Conservation (phyloP, 2,113 vertebrate species). For the Oceanites oceanicus region DNA sequence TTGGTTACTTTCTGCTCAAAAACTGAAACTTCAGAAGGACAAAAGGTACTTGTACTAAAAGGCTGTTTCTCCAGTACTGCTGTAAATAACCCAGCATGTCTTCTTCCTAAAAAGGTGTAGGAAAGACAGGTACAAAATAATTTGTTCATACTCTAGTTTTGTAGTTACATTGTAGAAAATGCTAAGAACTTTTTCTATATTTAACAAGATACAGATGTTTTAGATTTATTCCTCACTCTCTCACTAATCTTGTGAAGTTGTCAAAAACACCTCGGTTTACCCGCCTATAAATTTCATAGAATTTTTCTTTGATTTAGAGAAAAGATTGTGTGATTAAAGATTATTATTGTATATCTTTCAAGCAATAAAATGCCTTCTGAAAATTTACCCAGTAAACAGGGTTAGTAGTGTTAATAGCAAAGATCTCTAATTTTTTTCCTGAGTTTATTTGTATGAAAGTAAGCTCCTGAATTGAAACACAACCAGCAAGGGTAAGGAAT, state of each 20-base stretch:
- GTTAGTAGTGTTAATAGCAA: background rate
- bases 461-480: background rate
- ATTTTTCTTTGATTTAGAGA: background rate
- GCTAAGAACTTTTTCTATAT: background rate
- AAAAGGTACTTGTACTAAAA: background rate
- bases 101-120: background rate
- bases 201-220: background rate
- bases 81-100: background rate
- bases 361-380: background rate
- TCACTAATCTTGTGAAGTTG: background rate
- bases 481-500: background rate
- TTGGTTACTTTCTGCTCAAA: background rate
- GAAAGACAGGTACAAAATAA: background rate
- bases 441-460: background rate
- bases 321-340: background rate
- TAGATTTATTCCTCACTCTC: background rate
- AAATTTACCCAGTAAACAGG: background rate
- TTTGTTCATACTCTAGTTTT: background rate
- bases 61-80: background rate
- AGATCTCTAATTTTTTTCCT: background rate
- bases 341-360: background rate
- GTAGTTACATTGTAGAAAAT: background rate
- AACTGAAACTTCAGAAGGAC: background rate
- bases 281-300: background rate
- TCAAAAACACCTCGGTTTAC: background rate